Conservation (phyloP, 2,888 invertebrate genomes). For the Nemurella pictetii region DNA sequence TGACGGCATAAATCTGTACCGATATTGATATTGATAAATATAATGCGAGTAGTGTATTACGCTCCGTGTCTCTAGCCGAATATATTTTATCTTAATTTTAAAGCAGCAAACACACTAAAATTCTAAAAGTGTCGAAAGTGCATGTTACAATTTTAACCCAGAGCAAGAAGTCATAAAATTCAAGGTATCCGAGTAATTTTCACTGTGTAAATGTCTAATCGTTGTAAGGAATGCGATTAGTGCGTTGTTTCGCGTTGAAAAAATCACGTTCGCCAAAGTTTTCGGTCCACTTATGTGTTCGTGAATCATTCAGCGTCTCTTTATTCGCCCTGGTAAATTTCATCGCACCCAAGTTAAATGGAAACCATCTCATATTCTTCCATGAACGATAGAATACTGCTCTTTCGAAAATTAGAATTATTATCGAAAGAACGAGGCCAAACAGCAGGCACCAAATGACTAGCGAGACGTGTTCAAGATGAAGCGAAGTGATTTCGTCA, state of each 20-base stretch:
- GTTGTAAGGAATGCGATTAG: neutral
- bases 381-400: neutral
- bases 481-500: neutral
- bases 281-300: neutral
- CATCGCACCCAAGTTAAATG: neutral
- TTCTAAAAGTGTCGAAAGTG: too few relatives aligned
- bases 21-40: too few relatives aligned
- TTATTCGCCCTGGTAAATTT: neutral
- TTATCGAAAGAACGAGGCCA: constrained; percentile 3
- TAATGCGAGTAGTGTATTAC: too few relatives aligned
- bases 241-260: neutral
- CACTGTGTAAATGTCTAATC: neutral
- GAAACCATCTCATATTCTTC: neutral
- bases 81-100: too few relatives aligned
- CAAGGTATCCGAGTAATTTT: too few relatives aligned
- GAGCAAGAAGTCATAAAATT: too few relatives aligned
- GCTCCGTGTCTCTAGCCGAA: too few relatives aligned
- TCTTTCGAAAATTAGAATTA: neutral
- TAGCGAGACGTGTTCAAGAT: neutral
- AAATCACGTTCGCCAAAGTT: neutral
- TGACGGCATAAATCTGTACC: too few relatives aligned
- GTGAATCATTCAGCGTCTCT: neutral
- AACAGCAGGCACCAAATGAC: neutral
- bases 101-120: too few relatives aligned
- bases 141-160: too few relatives aligned